Conservation (phyloP, 2,113 vertebrate species). For the Pimephales promelas region DNA sequence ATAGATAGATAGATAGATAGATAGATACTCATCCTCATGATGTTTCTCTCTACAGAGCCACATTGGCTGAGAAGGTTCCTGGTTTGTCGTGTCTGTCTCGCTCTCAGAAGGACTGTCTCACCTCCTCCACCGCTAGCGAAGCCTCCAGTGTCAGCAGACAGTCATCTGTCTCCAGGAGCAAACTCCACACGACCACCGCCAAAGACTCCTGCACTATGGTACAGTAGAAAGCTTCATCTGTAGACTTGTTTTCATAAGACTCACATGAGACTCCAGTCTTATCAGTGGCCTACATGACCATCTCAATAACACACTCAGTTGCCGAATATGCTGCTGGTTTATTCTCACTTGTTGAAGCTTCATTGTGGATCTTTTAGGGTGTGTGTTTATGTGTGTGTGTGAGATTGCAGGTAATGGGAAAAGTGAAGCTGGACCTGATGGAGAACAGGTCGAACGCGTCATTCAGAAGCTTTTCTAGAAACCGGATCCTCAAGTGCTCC, state of each 20-base stretch:
- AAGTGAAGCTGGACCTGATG: slow-evolving; percentile 65
- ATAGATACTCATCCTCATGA: no score
- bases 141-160: slow-evolving; percentile 74
- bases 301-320: not conserved
- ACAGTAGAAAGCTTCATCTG: not conserved
- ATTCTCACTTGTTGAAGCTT: not conserved
- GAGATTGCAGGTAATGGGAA: slow-evolving; percentile 61
- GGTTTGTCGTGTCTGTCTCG: slow-evolving; percentile 79
- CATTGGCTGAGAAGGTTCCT: slow-evolving; percentile 84
- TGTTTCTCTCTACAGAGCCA: slow-evolving; percentile 72
- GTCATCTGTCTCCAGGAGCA: slow-evolving; percentile 65
- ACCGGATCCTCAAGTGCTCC: slow-evolving; percentile 39
- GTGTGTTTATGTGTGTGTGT: slow-evolving; percentile 2
- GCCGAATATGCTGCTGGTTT: not conserved
- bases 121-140: slow-evolving; percentile 80
- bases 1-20: no score
- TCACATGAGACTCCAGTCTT: not conserved
- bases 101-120: slow-evolving; percentile 72
- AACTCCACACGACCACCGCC: slow-evolving; percentile 57
- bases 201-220: slow-evolving; percentile 17
- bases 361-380: not conserved
- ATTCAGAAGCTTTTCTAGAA: slow-evolving; percentile 51
- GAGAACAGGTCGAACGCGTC: slow-evolving; percentile 33
- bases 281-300: not conserved
- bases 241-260: not conserved